Evolutionary conservation across 2,113 vertebrate genomes (phyloP).

Genomic region (Myrmophylax atrothorax): DNA sequence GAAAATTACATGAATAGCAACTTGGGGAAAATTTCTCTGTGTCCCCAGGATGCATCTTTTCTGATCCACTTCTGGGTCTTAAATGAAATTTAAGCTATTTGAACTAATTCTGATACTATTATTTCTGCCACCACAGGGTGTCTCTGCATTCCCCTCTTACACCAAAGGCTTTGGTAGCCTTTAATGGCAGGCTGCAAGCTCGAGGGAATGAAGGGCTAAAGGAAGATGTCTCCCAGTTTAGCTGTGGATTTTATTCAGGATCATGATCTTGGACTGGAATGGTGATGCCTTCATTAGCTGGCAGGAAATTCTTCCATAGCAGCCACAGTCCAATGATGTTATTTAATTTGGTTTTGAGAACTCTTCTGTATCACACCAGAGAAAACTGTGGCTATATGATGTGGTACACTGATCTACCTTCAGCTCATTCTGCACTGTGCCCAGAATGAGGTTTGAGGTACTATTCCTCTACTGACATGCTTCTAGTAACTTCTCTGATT

Average conservation of each 20-base stretch:
- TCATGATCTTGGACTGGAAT: background rate
- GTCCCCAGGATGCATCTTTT: background rate
- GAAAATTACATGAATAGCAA: background rate
- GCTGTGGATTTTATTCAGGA: background rate
- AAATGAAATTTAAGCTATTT: background rate
- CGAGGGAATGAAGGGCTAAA: background rate
- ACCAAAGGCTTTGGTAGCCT: background rate
- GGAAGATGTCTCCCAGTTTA: background rate
- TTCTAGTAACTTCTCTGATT: background rate
- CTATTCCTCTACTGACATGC: rapidly evolving
- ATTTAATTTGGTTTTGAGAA: background rate
- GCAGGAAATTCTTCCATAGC: background rate
- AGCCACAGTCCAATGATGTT: background rate
- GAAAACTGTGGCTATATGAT: background rate
- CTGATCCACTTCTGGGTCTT: background rate
- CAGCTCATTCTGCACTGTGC: background rate
- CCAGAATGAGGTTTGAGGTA: background rate
- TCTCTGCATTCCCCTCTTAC: constrained; percentile 28
- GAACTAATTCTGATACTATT: background rate
- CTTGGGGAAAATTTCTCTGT: background rate
- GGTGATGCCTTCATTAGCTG: background rate
- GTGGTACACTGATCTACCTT: background rate
- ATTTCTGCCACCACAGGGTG: constrained; percentile 49
- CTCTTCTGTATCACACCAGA: background rate
- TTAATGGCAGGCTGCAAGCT: background rate